Percentiles rank a stretch among this genome's conserved stretches.
Conservation (phyloP, 2,888 invertebrate species). For the Oscheius sp. region DNA sequence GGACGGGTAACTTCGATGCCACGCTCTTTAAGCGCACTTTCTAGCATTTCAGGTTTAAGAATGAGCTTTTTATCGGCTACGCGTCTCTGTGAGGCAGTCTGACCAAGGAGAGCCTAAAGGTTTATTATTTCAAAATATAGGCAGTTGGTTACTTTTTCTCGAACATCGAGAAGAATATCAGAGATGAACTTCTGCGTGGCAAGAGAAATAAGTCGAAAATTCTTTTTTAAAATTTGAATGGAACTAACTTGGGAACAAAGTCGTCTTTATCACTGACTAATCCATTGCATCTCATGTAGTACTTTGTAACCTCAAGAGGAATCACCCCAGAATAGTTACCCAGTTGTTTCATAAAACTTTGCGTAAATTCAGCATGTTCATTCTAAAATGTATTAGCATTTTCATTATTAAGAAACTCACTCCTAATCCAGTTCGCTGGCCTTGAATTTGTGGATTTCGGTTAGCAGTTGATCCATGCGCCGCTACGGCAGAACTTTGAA, state of each 20-base stretch:
- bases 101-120: not conserved
- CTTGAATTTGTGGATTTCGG: too few relatives aligned
- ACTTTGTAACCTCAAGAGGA: constrained; percentile 90
- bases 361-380: constrained; percentile 73
- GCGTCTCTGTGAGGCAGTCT: not conserved
- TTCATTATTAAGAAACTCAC: too few relatives aligned
- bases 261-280: constrained; percentile 78
- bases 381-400: not conserved
- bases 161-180: constrained; percentile 86
- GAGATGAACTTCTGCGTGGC: constrained; percentile 97
- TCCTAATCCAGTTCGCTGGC: too few relatives aligned
- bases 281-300: constrained; percentile 90
- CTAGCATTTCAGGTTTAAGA: constrained; percentile 86
- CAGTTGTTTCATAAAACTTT: constrained; percentile 87
- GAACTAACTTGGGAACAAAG: not conserved
- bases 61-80: constrained; percentile 79
- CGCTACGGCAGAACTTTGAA: too few relatives aligned
- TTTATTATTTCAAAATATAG: not conserved
- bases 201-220: constrained; percentile 83
- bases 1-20: constrained; percentile 94
- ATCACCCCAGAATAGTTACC: constrained; percentile 94
- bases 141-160: constrained; percentile 80
- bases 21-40: constrained; percentile 91
- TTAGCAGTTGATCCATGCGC: too few relatives aligned
- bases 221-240: not conserved